phyloP scores from a whole-genome alignment of 23 tunicate genomes.

The Phallusia fumigata region DNA sequence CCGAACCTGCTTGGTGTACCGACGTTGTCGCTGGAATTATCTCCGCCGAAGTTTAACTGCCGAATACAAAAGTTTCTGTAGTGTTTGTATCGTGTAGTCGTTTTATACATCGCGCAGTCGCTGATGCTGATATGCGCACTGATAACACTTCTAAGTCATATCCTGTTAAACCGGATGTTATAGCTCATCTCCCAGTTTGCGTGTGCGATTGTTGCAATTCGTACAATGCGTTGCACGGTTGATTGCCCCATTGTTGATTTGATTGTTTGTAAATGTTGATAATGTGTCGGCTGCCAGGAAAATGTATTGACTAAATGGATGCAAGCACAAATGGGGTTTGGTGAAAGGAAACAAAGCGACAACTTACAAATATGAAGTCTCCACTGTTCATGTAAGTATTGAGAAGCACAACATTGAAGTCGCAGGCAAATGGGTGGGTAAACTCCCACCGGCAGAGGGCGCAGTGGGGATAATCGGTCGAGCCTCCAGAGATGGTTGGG shows the following conservation, averaged over 20 bases:
- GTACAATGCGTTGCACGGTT: neutral
- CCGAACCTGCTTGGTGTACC: neutral
- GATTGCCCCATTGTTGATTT: too few species aligned
- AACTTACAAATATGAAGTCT: neutral
- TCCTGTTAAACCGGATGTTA: too few species aligned
- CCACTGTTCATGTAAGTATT: neutral
- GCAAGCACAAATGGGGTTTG: too few species aligned
- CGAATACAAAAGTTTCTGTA: neutral
- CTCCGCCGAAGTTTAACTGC: slow-evolving; percentile 1
- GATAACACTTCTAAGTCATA: too few species aligned
- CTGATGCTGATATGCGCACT: too few species aligned
- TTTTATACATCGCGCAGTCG: too few species aligned
- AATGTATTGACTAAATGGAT: too few species aligned
- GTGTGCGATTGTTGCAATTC: neutral
- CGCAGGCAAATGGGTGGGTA: neutral
- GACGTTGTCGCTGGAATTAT: neutral
- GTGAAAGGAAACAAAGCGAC: neutral
- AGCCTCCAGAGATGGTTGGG: neutral
- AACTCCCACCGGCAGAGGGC: slow-evolving; percentile 10
- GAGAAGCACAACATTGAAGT: neutral
- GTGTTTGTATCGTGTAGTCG: too few species aligned
- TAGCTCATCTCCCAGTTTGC: too few species aligned
- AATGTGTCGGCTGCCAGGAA: too few species aligned
- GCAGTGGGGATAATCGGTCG: neutral
- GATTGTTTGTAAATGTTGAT: too few species aligned